Conservation (phyloP, 2,113 vertebrate genomes). For the Andinoacara biseriatus region DNA sequence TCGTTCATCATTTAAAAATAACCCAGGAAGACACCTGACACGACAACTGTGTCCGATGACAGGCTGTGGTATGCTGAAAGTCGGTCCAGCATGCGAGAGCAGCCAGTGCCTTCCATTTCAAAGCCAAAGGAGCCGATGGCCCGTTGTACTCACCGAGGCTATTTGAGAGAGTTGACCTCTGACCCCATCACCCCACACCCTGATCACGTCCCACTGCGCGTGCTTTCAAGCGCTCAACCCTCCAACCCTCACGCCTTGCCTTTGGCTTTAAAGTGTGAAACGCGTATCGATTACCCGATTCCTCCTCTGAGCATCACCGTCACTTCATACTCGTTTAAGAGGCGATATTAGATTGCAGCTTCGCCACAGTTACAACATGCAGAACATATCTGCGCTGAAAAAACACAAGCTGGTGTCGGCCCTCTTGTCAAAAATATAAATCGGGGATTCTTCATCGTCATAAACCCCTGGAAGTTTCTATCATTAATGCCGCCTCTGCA, state of each 20-base stretch:
- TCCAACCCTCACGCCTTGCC: constrained; percentile 25
- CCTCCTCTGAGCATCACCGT: constrained; percentile 3
- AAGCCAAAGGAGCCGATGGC: constrained; percentile 79
- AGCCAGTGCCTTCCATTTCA: constrained; percentile 78
- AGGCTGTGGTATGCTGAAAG: constrained; percentile 64
- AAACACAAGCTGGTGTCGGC: constrained; percentile 8
- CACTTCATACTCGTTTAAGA: constrained; percentile 4
- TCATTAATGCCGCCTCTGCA: constrained; percentile 39
- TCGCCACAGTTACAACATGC: constrained; percentile 26
- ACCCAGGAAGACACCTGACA: constrained; percentile 84
- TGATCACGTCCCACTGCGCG: constrained; percentile 62
- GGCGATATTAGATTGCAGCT: constrained; percentile 6
- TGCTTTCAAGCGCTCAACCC: constrained; percentile 64
- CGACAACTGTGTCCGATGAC: constrained; percentile 82
- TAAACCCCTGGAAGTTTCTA: constrained; percentile 7
- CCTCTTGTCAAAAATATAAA: constrained; percentile 2
- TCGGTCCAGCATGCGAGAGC: constrained; percentile 51
- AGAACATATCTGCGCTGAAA: constrained; percentile 21
- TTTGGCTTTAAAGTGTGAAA: constrained; percentile 42
- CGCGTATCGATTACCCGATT: constrained; percentile 55
- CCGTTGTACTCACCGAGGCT: constrained; percentile 67
- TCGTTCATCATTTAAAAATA: constrained; percentile 74
- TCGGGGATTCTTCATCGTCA: constrained; percentile 6
- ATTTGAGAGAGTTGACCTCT: constrained; percentile 79
- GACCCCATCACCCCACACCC: constrained; percentile 64